A percentile compares a stretch with the other conserved stretches of the same genome.
These are phyloP conservation scores for Ia io DNA, from an alignment of 2,113 vertebrate species.

Conservation along the genomic window DNA sequence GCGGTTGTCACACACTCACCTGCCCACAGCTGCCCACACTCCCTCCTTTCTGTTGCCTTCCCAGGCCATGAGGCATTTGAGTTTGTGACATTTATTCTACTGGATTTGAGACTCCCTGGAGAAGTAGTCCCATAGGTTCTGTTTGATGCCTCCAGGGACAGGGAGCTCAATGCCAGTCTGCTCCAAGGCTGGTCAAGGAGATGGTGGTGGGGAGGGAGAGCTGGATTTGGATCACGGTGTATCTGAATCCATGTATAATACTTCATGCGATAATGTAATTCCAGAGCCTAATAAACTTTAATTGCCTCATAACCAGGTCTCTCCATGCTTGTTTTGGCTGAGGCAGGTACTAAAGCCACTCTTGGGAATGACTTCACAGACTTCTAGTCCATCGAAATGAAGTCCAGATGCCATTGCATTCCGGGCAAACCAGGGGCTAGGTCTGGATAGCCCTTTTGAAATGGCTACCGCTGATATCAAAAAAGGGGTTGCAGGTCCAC, in stretches of 20 bases:
- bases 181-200: neutral
- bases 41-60: neutral
- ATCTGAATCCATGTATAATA: neutral
- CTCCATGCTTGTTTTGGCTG: neutral
- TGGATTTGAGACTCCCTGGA: neutral
- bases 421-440: neutral
- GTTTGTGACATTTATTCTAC: neutral
- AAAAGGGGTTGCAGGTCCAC: neutral
- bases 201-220: neutral
- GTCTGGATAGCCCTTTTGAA: neutral
- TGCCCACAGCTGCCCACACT: neutral
- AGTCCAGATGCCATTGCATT: constrained; percentile 15
- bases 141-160: neutral
- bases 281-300: constrained; percentile 33
- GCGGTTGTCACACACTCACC: fast-evolving
- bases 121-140: neutral
- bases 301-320: neutral
- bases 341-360: constrained; percentile 20
- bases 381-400: neutral
- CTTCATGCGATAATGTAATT: neutral
- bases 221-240: neutral
- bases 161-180: neutral
- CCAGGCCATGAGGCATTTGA: neutral
- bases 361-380: constrained; percentile 32
- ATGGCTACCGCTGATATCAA: neutral